Percentiles rank a stretch among this genome's conserved stretches.
These are phyloP conservation scores for Coregonus clupeaformis DNA, from an alignment of 2,113 vertebrate genomes.

Conservation along the genomic window DNA sequence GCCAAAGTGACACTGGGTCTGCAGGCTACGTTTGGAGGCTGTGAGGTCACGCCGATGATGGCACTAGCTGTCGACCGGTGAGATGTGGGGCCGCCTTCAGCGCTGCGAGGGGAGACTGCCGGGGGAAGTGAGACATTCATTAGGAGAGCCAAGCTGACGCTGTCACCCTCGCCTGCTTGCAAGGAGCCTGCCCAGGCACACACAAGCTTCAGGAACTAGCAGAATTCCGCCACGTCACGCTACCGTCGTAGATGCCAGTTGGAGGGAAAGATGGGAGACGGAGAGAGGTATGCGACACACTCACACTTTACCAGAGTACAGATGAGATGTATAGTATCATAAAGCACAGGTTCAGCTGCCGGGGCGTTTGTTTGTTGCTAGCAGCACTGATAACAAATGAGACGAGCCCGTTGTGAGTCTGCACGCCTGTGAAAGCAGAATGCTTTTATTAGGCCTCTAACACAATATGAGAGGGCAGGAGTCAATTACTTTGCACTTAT, in stretches of 20 bases:
- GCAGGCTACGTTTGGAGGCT: constrained; percentile 68
- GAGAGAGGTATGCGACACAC: background rate
- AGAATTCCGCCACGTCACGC: background rate
- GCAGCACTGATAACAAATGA: constrained; percentile 59
- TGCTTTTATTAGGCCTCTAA: constrained; percentile 53
- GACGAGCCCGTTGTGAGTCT: constrained; percentile 41
- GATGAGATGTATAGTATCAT: constrained; percentile 25
- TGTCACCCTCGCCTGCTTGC: constrained; percentile 71
- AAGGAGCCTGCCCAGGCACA: constrained; percentile 65
- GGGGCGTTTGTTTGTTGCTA: constrained; percentile 37
- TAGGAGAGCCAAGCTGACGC: constrained; percentile 79
- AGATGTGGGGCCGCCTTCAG: constrained; percentile 65
- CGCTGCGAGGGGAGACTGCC: constrained; percentile 66
- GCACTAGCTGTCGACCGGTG: constrained; percentile 70
- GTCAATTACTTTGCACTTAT: constrained; percentile 68
- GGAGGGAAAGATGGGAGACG: constrained; percentile 1
- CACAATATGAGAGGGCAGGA: constrained; percentile 61
- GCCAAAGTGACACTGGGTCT: constrained; percentile 73
- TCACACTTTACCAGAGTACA: background rate
- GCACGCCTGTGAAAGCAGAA: constrained; percentile 54
- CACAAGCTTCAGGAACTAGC: constrained; percentile 37
- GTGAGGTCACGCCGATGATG: constrained; percentile 72
- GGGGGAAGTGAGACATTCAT: constrained; percentile 79
- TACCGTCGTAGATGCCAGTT: background rate
- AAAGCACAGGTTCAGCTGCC: constrained; percentile 50